phyloP scores from a whole-genome alignment of 2,888 invertebrate genomes.

The Blastobasis lacticolella region DNA sequence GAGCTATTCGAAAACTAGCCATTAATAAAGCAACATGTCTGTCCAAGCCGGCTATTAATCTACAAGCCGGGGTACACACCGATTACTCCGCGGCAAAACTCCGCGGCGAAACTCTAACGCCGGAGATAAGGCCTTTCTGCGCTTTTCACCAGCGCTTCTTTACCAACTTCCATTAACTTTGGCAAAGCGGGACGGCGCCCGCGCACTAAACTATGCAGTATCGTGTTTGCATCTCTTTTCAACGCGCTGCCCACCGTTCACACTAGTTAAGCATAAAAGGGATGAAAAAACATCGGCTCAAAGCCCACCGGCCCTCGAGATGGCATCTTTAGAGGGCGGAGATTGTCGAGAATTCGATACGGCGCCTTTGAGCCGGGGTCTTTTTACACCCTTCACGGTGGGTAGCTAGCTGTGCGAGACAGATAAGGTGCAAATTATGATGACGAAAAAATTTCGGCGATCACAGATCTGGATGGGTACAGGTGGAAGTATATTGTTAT shows the following conservation, averaged over 20 bases:
- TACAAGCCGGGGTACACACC: neutral
- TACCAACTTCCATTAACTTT: constrained; percentile 61
- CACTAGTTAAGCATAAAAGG: constrained; percentile 37
- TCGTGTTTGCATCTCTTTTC: constrained; percentile 3
- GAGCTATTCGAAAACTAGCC: too few species aligned
- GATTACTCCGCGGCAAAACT: constrained; percentile 26
- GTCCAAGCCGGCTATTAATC: too few species aligned
- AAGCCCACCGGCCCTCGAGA: constrained; percentile 44
- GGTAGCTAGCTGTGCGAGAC: too few species aligned
- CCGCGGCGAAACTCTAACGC: constrained; percentile 34
- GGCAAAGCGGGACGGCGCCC: constrained; percentile 51
- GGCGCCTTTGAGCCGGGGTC: constrained; percentile 20
- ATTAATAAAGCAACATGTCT: too few species aligned
- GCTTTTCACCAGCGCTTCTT: constrained; percentile 27
- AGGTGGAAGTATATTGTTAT: too few species aligned
- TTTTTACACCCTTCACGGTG: neutral
- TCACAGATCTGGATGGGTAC: too few species aligned
- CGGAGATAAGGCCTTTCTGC: constrained; percentile 45
- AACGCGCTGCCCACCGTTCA: neutral
- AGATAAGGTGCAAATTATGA: too few species aligned
- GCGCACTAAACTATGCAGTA: constrained; percentile 24
- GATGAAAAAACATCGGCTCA: constrained; percentile 44
- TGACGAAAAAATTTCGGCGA: too few species aligned
- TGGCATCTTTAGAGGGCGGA: constrained; percentile 40
- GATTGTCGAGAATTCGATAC: constrained; percentile 40